Base-by-base conservation (phyloP, 1,140 invertebrate species). In the Drosophila miranda region DNA sequence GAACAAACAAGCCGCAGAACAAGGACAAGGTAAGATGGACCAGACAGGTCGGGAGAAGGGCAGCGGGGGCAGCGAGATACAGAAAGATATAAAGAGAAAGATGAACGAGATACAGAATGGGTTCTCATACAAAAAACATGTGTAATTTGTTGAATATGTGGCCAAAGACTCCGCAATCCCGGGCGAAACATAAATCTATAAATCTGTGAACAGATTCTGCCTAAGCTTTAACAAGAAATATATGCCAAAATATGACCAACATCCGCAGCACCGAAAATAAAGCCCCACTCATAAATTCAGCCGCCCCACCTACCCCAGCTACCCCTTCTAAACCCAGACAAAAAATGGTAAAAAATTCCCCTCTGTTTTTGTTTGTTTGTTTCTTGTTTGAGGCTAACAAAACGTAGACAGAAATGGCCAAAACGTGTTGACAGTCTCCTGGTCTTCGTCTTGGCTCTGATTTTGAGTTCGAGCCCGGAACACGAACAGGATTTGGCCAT, bases 381-480 rank as follows among this genome's bases (percentile, higher is more conserved):
- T 21, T 41, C 46, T 44, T 43, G 9, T 54, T 63, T 64, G 68
- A 49, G 41, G 45, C 68, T 50, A 54, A 72, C 64, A 34, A 52
- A 73, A 66, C 64, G 71, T 50, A 62, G 52, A 53, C 43, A 53
- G 34, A 76, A 76, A 76, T 76, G 55, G 72, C 72, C 57, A 76
- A 76, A 76, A 76, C 74, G 74, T 75, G 74, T 76, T 76, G 74
- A 76, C 74, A 76, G 64, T 75, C 75, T 44, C 38, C 13, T 28
- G 45, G 6, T 16, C 9, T 28, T 7, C 13, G n/a, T 6, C 41
- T 14, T 46, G 45, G 53, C 44, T 28, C 4, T 16, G 34, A 38
- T 38, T 38, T 38, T 11, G 30, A 34, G 3, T 34, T 34, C 9
- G 30, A 34, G 30, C 9, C 11, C 30, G 30, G 16, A 54, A 42